Evolutionary conservation across 2,888 invertebrate genomes (phyloP).

Genomic region (Brassicogethes aeneus): DNA sequence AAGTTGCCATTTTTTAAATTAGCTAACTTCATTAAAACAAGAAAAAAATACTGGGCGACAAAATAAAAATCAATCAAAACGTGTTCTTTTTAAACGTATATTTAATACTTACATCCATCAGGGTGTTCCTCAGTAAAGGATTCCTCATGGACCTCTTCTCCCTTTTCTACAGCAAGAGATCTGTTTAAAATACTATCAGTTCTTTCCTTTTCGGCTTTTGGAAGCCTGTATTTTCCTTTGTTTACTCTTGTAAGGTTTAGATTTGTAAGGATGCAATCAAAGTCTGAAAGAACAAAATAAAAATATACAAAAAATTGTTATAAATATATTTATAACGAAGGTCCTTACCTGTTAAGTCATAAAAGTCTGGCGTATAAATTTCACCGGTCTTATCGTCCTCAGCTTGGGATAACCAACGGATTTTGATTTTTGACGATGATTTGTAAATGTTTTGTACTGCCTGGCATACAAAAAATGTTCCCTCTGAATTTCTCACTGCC

Average conservation of each 20-base stretch:
- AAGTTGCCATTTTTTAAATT: too few relatives aligned
- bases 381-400: constrained; percentile 55
- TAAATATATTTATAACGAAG: too few relatives aligned
- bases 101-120: constrained; percentile 62
- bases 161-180: constrained; percentile 73
- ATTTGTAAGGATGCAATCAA: constrained; percentile 83
- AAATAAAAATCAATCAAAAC: constrained; percentile 3
- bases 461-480: constrained; percentile 82
- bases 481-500: constrained; percentile 84
- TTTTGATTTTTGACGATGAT: constrained; percentile 74
- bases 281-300: constrained; percentile 47
- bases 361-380: constrained; percentile 82
- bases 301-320: constrained; percentile 18
- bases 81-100: background rate
- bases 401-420: constrained; percentile 82
- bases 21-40: too few relatives aligned
- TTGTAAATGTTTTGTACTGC: constrained; percentile 86
- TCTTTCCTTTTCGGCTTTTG: constrained; percentile 63
- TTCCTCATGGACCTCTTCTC: constrained; percentile 46
- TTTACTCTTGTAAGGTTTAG: constrained; percentile 66
- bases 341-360: constrained; percentile 80
- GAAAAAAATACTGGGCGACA: too few relatives aligned
- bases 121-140: constrained; percentile 71
- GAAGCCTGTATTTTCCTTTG: constrained; percentile 59
- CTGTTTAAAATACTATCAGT: constrained; percentile 77